Conservation (phyloP, 2,113 vertebrate genomes). For the Grus americana region DNA sequence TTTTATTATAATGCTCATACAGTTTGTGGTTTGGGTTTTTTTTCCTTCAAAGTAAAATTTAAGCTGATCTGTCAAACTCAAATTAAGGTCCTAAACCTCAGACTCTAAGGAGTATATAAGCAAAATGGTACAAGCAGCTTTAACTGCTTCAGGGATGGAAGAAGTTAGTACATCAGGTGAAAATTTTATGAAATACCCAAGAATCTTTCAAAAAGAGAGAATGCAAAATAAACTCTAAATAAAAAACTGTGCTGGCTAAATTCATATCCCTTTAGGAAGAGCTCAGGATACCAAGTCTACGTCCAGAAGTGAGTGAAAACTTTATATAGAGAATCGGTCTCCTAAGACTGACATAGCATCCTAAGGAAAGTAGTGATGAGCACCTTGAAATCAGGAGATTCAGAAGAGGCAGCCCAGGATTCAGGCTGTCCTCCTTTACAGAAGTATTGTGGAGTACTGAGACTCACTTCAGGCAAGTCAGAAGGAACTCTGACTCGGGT, state of each 20-base stretch:
- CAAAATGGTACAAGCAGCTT: neutral
- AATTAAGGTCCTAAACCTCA: neutral
- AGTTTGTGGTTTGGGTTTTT: neutral
- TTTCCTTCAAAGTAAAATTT: slow-evolving; percentile 35
- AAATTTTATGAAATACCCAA: neutral
- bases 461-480: neutral
- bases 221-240: neutral
- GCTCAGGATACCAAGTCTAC: neutral
- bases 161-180: neutral
- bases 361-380: neutral
- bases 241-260: neutral
- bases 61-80: slow-evolving; percentile 42
- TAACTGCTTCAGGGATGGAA: neutral
- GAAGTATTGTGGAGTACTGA: neutral
- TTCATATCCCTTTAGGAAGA: neutral
- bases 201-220: neutral
- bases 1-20: slow-evolving; percentile 36
- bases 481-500: neutral
- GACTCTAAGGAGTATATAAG: neutral
- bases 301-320: neutral
- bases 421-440: neutral
- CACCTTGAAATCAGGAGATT: neutral
- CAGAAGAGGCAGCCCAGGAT: neutral
- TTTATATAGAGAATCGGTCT: neutral
- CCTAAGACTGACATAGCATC: neutral